These are phyloP conservation scores for Apostichopus japonicus DNA, from an alignment of 35 echinoderm and acorn worm species.

Conservation along the genomic window DNA sequence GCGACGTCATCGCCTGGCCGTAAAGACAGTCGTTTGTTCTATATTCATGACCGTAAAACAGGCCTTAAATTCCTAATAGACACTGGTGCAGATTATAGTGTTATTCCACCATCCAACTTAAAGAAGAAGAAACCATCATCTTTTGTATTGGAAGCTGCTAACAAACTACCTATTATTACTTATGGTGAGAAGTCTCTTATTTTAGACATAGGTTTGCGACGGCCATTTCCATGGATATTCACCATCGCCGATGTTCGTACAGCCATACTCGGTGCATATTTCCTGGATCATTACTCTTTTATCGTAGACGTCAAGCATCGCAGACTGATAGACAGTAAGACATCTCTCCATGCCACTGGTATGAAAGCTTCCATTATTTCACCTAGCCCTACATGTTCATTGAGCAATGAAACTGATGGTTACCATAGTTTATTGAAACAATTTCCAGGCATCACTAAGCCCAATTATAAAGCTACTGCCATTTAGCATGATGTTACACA, in stretches of 20 bases:
- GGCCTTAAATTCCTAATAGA: no score
- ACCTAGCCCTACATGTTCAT: no score
- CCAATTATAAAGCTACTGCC: neutral
- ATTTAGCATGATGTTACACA: slow-evolving; percentile 2
- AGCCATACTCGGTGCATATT: neutral
- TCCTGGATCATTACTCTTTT: neutral
- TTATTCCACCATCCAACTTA: no score
- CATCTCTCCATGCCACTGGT: no score
- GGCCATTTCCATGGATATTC: slow-evolving; percentile 25
- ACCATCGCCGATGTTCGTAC: neutral
- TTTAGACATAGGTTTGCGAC: slow-evolving; percentile 3
- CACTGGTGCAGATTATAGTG: no score
- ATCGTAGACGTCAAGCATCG: neutral
- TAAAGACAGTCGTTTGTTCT: no score
- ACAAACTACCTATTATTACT: no score
- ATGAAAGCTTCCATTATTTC: no score
- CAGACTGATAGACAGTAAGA: neutral
- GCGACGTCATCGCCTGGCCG: no score
- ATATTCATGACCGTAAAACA: no score
- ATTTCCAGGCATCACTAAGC: neutral
- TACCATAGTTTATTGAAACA: neutral
- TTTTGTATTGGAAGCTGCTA: no score
- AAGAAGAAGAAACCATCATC: no score
- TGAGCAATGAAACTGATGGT: neutral
- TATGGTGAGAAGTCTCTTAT: neutral